Conservation (phyloP, 1,140 invertebrate species). For the Drepana arcuata region DNA sequence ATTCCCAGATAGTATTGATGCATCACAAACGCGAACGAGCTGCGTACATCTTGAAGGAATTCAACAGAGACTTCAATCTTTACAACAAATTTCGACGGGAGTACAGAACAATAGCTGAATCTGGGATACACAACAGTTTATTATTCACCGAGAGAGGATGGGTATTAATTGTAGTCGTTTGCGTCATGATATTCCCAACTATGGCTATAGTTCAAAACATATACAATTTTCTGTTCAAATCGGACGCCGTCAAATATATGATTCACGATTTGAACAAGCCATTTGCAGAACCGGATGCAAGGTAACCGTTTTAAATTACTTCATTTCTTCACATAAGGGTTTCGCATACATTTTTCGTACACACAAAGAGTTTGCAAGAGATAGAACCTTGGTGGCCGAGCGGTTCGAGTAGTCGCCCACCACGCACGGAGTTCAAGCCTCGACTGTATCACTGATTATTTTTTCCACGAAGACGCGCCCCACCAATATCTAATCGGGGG, state of each 20-base stretch:
- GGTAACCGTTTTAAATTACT: no score
- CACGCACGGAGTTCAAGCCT: no score
- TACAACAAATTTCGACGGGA: constrained; percentile 15
- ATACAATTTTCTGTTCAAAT: constrained; percentile 20
- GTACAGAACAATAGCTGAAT: constrained; percentile 11
- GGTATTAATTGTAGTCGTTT: constrained; percentile 11
- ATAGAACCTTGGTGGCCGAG: no score
- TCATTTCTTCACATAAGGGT: no score
- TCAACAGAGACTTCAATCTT: constrained; percentile 17
- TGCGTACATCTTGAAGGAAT: constrained; percentile 21
- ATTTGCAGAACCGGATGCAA: constrained; percentile 15
- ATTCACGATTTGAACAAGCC: constrained; percentile 30
- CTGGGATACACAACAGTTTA: constrained; percentile 13
- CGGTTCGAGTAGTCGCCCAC: no score
- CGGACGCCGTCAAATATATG: constrained; percentile 24
- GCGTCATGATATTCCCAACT: constrained; percentile 22
- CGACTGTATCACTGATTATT: no score
- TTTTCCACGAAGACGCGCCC: no score
- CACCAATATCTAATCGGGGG: no score
- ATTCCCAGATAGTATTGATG: constrained; percentile 25
- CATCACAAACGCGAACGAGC: constrained; percentile 13
- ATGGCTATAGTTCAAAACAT: constrained; percentile 20
- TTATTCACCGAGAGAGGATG: constrained; percentile 24
- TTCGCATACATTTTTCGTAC: no score
- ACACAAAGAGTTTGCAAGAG: no score